Conservation (phyloP, 2,113 vertebrate species). For the Notarius lentiginosus region DNA sequence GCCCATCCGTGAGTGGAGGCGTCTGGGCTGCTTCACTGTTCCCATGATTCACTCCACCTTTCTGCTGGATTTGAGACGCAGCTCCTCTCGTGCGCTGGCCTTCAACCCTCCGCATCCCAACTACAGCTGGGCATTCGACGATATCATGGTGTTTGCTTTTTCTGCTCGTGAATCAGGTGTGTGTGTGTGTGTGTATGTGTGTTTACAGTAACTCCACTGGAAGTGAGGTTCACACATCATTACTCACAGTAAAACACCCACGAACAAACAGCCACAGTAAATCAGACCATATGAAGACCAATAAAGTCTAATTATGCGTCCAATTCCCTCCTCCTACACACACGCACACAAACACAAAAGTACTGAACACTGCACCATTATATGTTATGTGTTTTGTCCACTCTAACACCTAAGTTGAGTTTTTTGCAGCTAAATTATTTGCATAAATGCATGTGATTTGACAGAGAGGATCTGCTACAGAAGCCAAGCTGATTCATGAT, state of each 20-base stretch:
- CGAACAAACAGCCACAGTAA: constrained; percentile 12
- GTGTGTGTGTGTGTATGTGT: constrained; percentile 24
- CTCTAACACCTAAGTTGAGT: too few relatives aligned
- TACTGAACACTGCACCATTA: too few relatives aligned
- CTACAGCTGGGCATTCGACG: constrained; percentile 96
- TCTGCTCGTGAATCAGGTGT: constrained; percentile 89
- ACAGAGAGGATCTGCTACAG: neutral
- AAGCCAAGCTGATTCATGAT: too few relatives aligned
- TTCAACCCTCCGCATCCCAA: constrained; percentile 91
- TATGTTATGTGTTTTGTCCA: too few relatives aligned
- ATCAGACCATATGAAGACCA: constrained; percentile 1
- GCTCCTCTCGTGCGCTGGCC: constrained; percentile 75
- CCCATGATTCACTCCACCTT: constrained; percentile 97
- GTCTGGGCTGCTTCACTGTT: constrained; percentile 85
- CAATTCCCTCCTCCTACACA: neutral
- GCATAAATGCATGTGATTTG: neutral
- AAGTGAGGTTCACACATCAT: constrained; percentile 15
- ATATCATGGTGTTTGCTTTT: constrained; percentile 98
- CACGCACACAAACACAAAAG: constrained; percentile 1
- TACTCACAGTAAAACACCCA: constrained; percentile 15
- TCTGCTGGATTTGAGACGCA: constrained; percentile 88
- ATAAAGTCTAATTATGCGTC: neutral
- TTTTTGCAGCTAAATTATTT: too few relatives aligned
- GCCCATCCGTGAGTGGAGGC: constrained; percentile 92
- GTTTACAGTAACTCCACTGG: neutral